phyloP scores from a whole-genome alignment of 2,113 vertebrate genomes.

The Catharus minimus region DNA sequence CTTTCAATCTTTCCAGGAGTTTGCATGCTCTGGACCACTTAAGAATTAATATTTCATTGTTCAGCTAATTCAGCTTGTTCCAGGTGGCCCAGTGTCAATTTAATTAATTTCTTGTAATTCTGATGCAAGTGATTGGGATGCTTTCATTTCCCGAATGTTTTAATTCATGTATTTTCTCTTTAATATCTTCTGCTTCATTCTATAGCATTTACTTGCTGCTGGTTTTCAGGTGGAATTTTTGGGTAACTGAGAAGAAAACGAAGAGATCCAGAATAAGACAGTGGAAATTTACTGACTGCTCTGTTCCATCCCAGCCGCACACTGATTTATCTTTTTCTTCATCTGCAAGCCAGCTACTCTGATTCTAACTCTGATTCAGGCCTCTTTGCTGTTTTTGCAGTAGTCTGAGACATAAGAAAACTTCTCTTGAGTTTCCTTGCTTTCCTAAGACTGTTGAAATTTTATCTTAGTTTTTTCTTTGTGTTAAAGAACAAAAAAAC shows the following conservation, averaged over 20 bases:
- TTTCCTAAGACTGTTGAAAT: background rate
- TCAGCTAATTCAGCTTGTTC: background rate
- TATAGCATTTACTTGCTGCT: background rate
- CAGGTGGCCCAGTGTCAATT: background rate
- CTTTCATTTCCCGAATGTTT: background rate
- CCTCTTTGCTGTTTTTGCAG: background rate
- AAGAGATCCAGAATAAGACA: background rate
- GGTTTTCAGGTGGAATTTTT: conserved; percentile 25
- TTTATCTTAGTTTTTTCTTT: background rate
- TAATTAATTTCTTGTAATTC: conserved; percentile 4
- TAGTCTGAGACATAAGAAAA: background rate
- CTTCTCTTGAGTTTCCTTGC: background rate
- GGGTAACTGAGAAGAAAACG: background rate
- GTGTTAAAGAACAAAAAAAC: background rate
- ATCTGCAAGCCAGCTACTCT: conserved; percentile 20
- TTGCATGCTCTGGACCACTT: background rate
- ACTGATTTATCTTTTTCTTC: conserved; percentile 29
- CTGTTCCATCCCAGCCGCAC: background rate
- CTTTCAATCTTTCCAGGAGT: background rate
- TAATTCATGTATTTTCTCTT: background rate
- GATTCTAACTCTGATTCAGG: background rate
- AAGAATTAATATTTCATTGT: background rate
- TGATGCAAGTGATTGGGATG: background rate
- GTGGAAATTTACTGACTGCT: conserved; percentile 28
- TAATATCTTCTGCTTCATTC: background rate